Percentiles rank a stretch among this genome's conserved stretches.
Evolutionary conservation across 2,888 invertebrate genomes (phyloP).

Genomic region (Eulithis testata): DNA sequence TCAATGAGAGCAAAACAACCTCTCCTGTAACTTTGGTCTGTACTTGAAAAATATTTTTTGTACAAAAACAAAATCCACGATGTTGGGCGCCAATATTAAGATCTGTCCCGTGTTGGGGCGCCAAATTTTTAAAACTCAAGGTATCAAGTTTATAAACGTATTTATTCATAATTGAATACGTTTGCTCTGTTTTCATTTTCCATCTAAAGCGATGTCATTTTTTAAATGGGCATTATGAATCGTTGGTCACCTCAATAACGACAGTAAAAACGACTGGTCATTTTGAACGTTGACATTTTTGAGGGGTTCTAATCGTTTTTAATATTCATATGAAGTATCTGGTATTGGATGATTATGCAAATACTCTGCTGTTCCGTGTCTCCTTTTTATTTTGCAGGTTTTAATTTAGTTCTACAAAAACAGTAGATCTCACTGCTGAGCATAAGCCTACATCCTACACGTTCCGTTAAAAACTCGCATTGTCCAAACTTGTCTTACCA

Average conservation of each 20-base stretch:
- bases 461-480: too few species aligned
- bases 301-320: constrained; percentile 61
- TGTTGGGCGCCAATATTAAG: background rate
- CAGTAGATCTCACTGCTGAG: too few species aligned
- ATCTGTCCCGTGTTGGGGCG: constrained; percentile 2
- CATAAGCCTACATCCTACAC: too few species aligned
- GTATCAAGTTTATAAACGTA: background rate
- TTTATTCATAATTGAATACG: constrained; percentile 8
- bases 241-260: constrained; percentile 52
- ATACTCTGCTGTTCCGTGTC: constrained; percentile 46
- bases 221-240: constrained; percentile 51
- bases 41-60: too few species aligned
- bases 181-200: constrained; percentile 7
- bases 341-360: constrained; percentile 69
- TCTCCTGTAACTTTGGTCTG: too few species aligned
- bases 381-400: background rate
- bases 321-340: constrained; percentile 63
- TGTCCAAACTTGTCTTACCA: too few species aligned
- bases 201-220: constrained; percentile 45
- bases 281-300: constrained; percentile 51
- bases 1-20: too few species aligned
- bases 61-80: too few species aligned
- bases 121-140: background rate
- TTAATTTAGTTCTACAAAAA: background rate
- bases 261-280: constrained; percentile 52